A percentile compares a stretch with the other conserved stretches of the same genome.
These are phyloP conservation scores for Scaptomyza caliginosa DNA, from an alignment of 2,888 invertebrate genomes.

Conservation along the genomic window DNA sequence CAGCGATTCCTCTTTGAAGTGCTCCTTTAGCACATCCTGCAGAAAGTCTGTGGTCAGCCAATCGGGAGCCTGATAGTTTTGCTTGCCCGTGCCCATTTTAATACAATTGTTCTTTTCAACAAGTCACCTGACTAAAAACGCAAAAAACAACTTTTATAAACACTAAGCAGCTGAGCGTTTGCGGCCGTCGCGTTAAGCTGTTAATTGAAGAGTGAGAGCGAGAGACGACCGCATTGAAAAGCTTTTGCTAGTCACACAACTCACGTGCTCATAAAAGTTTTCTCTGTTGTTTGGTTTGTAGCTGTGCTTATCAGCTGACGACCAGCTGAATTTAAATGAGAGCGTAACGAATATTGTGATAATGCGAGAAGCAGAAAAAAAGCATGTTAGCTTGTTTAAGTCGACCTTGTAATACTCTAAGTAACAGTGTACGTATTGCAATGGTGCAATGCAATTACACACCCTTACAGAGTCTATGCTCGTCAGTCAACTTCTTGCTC, in stretches of 20 bases:
- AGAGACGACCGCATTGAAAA: conserved; percentile 17
- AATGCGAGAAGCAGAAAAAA: background rate
- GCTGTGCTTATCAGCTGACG: conserved; percentile 37
- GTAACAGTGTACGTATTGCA: background rate
- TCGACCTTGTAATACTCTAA: background rate
- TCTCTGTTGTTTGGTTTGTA: conserved; percentile 60
- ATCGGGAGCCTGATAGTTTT: conserved; percentile 80
- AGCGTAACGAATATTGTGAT: background rate
- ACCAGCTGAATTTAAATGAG: background rate
- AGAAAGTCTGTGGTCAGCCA: conserved; percentile 81
- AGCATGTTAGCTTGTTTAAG: background rate
- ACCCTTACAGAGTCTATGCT: conserved; percentile 4
- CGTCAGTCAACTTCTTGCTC: background rate
- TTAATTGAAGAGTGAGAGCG: conserved; percentile 35
- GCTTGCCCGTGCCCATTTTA: conserved; percentile 81
- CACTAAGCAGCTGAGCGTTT: conserved; percentile 42
- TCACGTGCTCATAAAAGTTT: conserved; percentile 63
- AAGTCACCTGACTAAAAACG: conserved; percentile 76
- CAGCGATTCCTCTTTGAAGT: conserved; percentile 81
- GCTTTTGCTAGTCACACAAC: conserved; percentile 8
- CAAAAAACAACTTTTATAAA: conserved; percentile 25
- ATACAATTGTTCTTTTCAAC: conserved; percentile 16
- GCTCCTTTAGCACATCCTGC: conserved; percentile 82
- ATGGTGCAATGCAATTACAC: background rate
- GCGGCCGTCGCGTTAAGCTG: conserved; percentile 35